Conservation (phyloP, 2,888 invertebrate species). For the Sphecodes monilicornis region DNA sequence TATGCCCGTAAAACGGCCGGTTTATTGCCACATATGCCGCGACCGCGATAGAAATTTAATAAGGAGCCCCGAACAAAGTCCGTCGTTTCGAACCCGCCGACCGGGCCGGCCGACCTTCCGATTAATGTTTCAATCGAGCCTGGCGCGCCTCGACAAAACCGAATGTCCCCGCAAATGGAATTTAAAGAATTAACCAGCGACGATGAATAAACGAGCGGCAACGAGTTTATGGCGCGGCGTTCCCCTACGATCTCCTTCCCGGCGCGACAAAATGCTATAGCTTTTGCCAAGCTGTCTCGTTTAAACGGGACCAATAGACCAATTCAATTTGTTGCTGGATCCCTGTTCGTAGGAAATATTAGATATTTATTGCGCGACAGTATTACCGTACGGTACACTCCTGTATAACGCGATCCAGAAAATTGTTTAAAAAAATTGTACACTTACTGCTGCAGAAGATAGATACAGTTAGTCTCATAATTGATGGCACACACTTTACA, state of each 20-base stretch:
- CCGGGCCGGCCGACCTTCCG: neutral
- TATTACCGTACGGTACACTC: too few species aligned
- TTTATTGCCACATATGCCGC: slow-evolving; percentile 51
- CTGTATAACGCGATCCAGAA: too few species aligned
- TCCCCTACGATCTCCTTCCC: neutral
- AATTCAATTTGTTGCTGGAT: neutral
- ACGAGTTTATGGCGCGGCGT: slow-evolving; percentile 6
- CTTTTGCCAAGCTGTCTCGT: neutral
- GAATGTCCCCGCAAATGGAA: slow-evolving; percentile 34
- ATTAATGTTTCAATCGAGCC: slow-evolving; percentile 42
- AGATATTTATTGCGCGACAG: too few species aligned
- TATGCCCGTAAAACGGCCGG: slow-evolving; percentile 37
- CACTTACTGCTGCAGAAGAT: too few species aligned
- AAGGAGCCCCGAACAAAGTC: slow-evolving; percentile 35
- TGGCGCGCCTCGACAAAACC: slow-evolving; percentile 22
- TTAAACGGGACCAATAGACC: neutral
- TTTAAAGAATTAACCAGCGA: slow-evolving; percentile 45
- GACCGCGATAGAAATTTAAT: slow-evolving; percentile 54
- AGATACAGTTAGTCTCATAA: too few species aligned
- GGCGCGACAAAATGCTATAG: neutral
- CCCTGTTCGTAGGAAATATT: too few species aligned
- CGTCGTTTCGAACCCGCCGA: neutral
- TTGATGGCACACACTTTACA: too few species aligned
- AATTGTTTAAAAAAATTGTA: too few species aligned
- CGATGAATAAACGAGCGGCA: slow-evolving; percentile 23